Evolutionary conservation across 1,140 invertebrate species (phyloP).

Genomic region (Heliconius congener): DNA sequence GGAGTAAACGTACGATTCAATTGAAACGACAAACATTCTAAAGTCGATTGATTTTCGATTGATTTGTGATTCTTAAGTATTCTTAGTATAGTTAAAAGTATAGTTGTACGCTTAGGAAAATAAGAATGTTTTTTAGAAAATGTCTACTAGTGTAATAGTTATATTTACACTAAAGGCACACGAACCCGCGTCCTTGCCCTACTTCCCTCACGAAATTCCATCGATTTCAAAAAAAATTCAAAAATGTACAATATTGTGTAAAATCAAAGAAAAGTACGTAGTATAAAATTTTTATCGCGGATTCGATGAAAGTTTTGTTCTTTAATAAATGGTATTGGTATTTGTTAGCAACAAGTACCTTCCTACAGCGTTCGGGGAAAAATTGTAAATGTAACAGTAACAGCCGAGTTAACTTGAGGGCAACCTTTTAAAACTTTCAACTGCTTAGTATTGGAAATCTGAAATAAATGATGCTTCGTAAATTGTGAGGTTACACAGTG

Average conservation of each 20-base stretch:
- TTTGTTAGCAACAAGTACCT: conserved; percentile 1
- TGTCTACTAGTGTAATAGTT: too few relatives aligned
- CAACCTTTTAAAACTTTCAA: conserved; percentile 8
- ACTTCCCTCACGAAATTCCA: too few relatives aligned
- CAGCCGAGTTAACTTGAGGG: neutral
- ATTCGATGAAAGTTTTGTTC: neutral
- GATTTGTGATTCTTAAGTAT: too few relatives aligned
- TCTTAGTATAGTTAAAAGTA: too few relatives aligned
- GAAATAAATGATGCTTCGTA: neutral
- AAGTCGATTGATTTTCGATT: conserved; percentile 1
- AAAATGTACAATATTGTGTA: neutral
- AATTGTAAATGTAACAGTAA: conserved; percentile 2
- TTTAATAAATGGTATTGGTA: neutral
- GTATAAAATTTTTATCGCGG: neutral
- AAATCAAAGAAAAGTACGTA: neutral
- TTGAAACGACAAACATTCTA: conserved; percentile 26
- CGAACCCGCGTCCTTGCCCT: too few relatives aligned
- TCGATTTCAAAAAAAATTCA: too few relatives aligned
- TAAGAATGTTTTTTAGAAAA: too few relatives aligned
- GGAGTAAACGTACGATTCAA: conserved; percentile 24
- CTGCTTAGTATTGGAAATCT: neutral
- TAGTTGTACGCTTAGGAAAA: too few relatives aligned
- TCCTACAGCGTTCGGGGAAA: neutral
- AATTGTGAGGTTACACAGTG: neutral
- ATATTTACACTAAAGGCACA: too few relatives aligned